A percentile compares a stretch with the other conserved stretches of the same genome.
phyloP scores from a whole-genome alignment of 2,888 invertebrate genomes.

The Erynnis tages region DNA sequence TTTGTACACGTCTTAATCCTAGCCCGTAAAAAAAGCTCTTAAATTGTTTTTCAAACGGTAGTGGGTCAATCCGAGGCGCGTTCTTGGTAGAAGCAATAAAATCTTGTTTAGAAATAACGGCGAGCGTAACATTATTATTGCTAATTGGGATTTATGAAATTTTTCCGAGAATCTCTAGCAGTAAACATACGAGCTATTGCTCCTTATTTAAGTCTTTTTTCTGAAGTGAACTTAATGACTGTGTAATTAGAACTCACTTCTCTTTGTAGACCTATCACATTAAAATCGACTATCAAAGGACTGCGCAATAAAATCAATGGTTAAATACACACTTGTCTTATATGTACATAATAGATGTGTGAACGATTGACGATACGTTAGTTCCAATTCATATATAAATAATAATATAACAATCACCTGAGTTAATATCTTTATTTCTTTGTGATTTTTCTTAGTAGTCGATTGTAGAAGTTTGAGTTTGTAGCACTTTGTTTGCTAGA shows the following conservation, averaged over 20 bases:
- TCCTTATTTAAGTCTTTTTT: constrained; percentile 1
- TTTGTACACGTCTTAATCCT: background rate
- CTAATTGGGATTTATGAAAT: constrained; percentile 28
- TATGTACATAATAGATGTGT: too few species aligned
- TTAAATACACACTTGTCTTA: too few species aligned
- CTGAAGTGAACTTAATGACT: background rate
- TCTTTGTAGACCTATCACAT: background rate
- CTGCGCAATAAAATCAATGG: too few species aligned
- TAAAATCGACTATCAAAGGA: too few species aligned
- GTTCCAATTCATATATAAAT: too few species aligned
- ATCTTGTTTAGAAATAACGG: constrained; percentile 23
- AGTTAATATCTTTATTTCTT: too few species aligned
- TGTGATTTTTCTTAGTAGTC: too few species aligned
- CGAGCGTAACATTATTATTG: constrained; percentile 26
- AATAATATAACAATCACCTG: too few species aligned
- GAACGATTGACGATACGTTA: too few species aligned
- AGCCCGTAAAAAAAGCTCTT: too few species aligned
- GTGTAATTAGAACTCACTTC: background rate
- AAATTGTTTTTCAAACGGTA: background rate
- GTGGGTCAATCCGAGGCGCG: constrained; percentile 13
- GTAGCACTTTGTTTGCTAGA: too few species aligned
- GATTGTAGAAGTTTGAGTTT: too few species aligned
- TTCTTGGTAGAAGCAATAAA: constrained; percentile 26
- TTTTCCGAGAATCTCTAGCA: constrained; percentile 26
- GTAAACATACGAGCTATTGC: background rate